Percentiles rank a stretch among this genome's conserved stretches.
Conservation (phyloP, 2,888 invertebrate genomes). For the Eilema caniola region DNA sequence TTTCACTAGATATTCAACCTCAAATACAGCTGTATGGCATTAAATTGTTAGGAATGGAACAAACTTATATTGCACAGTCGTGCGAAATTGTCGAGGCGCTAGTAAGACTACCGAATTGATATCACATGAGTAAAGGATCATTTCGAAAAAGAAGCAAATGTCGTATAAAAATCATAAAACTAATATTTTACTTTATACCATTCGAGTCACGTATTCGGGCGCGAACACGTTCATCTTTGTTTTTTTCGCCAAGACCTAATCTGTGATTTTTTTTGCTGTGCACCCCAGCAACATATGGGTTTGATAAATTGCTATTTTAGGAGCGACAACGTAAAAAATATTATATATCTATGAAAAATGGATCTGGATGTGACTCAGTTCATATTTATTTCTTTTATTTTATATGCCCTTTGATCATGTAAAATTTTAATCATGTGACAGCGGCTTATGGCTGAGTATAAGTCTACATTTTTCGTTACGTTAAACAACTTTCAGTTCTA, state of each 20-base stretch:
- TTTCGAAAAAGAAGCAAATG: constrained; percentile 45
- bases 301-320: constrained; percentile 75
- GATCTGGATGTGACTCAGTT: constrained; percentile 60
- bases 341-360: constrained; percentile 74
- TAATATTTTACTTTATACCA: constrained; percentile 57
- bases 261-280: constrained; percentile 66
- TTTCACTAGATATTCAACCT: constrained; percentile 19
- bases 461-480: neutral
- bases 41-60: constrained; percentile 28
- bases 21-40: constrained; percentile 22
- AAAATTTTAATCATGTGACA: constrained; percentile 11
- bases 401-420: constrained; percentile 22
- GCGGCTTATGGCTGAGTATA: neutral
- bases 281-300: constrained; percentile 66
- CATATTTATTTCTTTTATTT: constrained; percentile 45
- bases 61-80: constrained; percentile 13
- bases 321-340: constrained; percentile 53
- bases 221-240: constrained; percentile 72
- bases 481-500: too few relatives aligned
- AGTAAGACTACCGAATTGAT: constrained; percentile 47
- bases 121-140: constrained; percentile 44
- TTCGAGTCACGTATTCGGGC: constrained; percentile 68
- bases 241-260: constrained; percentile 71
- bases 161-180: constrained; percentile 72
- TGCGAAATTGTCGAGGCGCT: constrained; percentile 18